A percentile compares a stretch with the other conserved stretches of the same genome.
Evolutionary conservation across 30 jellyfish, hydroid and myxozoan species (phyloP).

Genomic region (Hydra vulgaris): DNA sequence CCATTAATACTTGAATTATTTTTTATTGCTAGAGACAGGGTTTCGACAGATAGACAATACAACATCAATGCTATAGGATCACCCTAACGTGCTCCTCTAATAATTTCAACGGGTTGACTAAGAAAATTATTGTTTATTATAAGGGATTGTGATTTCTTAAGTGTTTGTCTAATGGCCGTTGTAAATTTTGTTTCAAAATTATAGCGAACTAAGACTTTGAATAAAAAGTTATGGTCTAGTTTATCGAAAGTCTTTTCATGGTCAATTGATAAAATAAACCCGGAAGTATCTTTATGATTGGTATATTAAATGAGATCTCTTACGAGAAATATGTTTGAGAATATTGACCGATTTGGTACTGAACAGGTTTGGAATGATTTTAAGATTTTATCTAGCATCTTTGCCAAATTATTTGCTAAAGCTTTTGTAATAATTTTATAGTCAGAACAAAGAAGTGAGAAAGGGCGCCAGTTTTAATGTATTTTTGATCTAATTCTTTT

Average conservation of each 20-base stretch:
- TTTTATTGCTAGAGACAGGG: not conserved
- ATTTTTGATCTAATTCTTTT: conserved; percentile 7
- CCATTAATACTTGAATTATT: not conserved
- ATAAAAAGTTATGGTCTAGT: conserved; percentile 24
- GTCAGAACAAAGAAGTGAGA: conserved; percentile 7
- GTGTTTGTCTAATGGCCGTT: not conserved
- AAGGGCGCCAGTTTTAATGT: conserved; percentile 23
- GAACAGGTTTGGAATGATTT: conserved; percentile 28
- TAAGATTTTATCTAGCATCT: not conserved
- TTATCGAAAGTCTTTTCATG: conserved; percentile 40
- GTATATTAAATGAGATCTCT: conserved; percentile 13
- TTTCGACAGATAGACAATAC: not conserved
- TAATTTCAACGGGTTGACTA: not conserved
- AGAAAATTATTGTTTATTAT: not conserved
- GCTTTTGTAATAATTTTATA: conserved; percentile 27
- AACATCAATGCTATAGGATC: not conserved
- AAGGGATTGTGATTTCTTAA: not conserved
- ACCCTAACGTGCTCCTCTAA: not conserved
- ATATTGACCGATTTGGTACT: conserved; percentile 33
- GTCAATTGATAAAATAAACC: conserved; percentile 16
- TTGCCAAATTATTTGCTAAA: not conserved
- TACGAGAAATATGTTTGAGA: conserved; percentile 10
- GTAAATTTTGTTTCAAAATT: not conserved
- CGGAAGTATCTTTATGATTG: not conserved
- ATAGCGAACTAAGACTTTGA: not conserved